Evolutionary conservation across 2,888 invertebrate genomes (phyloP).

Genomic region (Agriotes lineatus): DNA sequence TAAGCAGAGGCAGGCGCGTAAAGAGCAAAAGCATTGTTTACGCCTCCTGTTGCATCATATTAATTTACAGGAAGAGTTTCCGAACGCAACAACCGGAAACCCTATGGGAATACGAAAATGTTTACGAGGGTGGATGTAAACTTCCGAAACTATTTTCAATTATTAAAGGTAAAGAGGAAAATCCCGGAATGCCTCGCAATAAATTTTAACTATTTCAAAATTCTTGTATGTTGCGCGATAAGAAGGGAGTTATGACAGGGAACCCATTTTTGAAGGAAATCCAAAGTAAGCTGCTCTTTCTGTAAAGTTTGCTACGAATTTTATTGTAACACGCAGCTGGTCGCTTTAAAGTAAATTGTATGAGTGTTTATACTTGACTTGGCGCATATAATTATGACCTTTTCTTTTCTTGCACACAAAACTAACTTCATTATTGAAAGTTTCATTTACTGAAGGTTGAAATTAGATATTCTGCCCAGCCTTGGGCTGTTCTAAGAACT

Average conservation of each 20-base stretch:
- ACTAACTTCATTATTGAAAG: too few relatives aligned
- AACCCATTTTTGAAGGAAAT: background rate
- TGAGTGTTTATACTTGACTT: too few relatives aligned
- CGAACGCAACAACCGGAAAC: conserved; percentile 6
- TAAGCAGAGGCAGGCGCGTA: too few relatives aligned
- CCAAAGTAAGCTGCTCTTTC: too few relatives aligned
- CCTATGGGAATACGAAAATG: conserved; percentile 5
- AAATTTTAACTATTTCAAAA: background rate
- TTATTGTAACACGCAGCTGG: background rate
- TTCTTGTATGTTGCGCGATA: background rate
- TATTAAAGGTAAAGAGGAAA: conserved; percentile 21
- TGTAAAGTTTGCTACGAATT: background rate
- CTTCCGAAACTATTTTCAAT: conserved; percentile 26
- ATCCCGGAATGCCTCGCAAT: background rate
- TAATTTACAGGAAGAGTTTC: conserved; percentile 2
- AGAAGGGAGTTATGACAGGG: too few relatives aligned
- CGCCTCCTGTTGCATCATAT: conserved; percentile 8
- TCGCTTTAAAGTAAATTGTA: too few relatives aligned
- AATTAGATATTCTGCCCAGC: too few relatives aligned
- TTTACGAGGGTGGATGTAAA: conserved; percentile 18
- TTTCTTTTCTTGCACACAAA: too few relatives aligned
- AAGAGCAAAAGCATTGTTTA: background rate
- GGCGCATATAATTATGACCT: too few relatives aligned
- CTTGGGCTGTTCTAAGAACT: too few relatives aligned
- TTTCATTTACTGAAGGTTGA: too few relatives aligned